Evolutionary conservation across 2,113 vertebrate genomes (phyloP).

Genomic region (Atrichornis clamosus): DNA sequence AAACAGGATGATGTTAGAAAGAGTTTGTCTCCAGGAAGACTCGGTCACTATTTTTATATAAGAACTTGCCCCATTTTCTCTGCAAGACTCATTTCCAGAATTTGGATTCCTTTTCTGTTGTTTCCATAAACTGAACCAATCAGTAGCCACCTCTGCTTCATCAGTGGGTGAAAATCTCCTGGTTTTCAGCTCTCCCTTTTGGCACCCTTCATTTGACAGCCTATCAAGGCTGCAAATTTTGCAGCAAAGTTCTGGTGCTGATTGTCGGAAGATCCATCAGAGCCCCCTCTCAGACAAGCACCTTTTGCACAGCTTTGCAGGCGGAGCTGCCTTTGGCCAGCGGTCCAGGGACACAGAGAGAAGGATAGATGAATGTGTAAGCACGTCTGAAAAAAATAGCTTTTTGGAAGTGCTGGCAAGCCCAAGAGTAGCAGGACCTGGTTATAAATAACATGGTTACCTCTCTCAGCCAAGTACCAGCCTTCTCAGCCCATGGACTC

Average conservation of each 20-base stretch:
- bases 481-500: neutral
- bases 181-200: neutral
- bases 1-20: slow-evolving; percentile 8
- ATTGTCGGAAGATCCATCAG: neutral
- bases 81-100: neutral
- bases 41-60: slow-evolving; percentile 39
- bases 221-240: neutral
- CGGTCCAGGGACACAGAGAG: neutral
- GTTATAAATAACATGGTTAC: neutral
- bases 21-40: slow-evolving; percentile 9
- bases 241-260: neutral
- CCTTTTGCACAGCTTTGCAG: neutral
- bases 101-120: neutral
- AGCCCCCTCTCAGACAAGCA: neutral
- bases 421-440: neutral
- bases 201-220: neutral
- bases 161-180: slow-evolving; percentile 10
- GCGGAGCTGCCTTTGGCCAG: neutral
- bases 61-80: slow-evolving; percentile 16
- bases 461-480: neutral
- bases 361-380: neutral
- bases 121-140: neutral
- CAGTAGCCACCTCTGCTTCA: neutral
- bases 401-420: neutral
- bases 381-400: neutral